Evolutionary conservation across 2,797 vertebrate genomes (phyloP), one percentile per base, ranked within the genome.

Genomic region (Hydrophis major): DNA sequence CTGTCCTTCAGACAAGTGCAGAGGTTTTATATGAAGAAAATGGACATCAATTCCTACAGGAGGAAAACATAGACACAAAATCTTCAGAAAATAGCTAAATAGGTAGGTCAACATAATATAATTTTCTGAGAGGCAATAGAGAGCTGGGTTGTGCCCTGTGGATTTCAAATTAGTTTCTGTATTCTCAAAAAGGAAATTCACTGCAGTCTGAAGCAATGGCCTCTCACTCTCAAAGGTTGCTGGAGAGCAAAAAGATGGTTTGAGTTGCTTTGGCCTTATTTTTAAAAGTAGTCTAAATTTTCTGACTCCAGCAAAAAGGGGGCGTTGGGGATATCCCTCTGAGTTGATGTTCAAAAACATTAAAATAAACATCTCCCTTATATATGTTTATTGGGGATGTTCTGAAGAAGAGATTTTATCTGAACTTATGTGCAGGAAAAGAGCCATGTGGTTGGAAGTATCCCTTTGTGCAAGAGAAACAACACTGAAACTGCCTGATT

Each of bases 21-120:
- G 89, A 20, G 98, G 97, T 90, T 98, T 98, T 60, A 97, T 95
- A 0, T 98, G 98, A 94, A 98, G 93, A 95, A 98, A 98, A 94
- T 98, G 98, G 95, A 98, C 96, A 95, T 98, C 96, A 11, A 98
- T 96, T 13, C 98, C 98, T 98, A 96, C n/a, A 89, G 91, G 92
- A 95, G 92, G 10, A 83, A 95, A 94, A 90, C 27, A 60, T 59
- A 91, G 69, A 92, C 53, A 83, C 61, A 61, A 12, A 42, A 47
- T 4, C 25, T n/a, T 87, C 74, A 61, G 55, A 90, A 92, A 90
- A 32, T 61, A 91, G 90, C 92, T 92, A 91, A 28, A 87, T 69
- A 94, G 69, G 22, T 87, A n/a, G 57, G 3, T 25, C 53, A 59
- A 59, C 32, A 22, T 47, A 83, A 87, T 13, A 88, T 63, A 60